Conservation (phyloP, 92 coral and sea anemone genomes). For the Epizoanthus illoricatus region DNA sequence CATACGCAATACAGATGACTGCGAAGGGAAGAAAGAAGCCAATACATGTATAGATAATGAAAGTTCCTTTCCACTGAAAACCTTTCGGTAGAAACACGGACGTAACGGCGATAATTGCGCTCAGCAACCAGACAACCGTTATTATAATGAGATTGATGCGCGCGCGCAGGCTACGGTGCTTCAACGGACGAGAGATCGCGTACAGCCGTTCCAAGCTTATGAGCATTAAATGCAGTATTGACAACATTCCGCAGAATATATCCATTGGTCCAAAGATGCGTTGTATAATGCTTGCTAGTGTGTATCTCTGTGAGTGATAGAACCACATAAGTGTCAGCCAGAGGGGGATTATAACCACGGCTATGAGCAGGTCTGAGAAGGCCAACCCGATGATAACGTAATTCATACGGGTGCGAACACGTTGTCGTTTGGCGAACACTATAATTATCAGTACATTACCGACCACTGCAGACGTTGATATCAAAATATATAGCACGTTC, state of each 20-base stretch:
- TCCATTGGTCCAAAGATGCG: conserved; percentile 72
- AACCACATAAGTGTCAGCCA: conserved; percentile 60
- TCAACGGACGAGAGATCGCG: conserved; percentile 73
- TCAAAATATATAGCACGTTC: conserved; percentile 53
- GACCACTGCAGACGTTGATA: conserved; percentile 58
- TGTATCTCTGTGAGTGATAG: conserved; percentile 35
- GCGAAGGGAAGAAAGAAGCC: conserved; percentile 71
- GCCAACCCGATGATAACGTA: conserved; percentile 75
- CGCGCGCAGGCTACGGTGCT: conserved; percentile 65
- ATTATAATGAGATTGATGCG: conserved; percentile 45
- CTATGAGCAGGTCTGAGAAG: conserved; percentile 66
- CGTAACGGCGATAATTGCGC: conserved; percentile 60
- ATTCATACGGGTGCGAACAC: conserved; percentile 69
- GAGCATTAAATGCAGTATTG: conserved; percentile 73
- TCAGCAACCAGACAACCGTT: conserved; percentile 53
- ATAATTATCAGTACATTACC: conserved; percentile 67
- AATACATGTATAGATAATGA: conserved; percentile 65
- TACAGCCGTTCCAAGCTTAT: conserved; percentile 74
- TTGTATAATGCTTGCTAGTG: conserved; percentile 34
- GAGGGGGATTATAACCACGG: conserved; percentile 59
- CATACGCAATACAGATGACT: conserved; percentile 60
- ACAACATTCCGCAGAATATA: conserved; percentile 75
- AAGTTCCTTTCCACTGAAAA: conserved; percentile 76
- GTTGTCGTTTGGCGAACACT: conserved; percentile 61
- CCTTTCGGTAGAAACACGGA: conserved; percentile 74